phyloP scores from a whole-genome alignment of 2,888 invertebrate species.

The Melipona bicolor region DNA sequence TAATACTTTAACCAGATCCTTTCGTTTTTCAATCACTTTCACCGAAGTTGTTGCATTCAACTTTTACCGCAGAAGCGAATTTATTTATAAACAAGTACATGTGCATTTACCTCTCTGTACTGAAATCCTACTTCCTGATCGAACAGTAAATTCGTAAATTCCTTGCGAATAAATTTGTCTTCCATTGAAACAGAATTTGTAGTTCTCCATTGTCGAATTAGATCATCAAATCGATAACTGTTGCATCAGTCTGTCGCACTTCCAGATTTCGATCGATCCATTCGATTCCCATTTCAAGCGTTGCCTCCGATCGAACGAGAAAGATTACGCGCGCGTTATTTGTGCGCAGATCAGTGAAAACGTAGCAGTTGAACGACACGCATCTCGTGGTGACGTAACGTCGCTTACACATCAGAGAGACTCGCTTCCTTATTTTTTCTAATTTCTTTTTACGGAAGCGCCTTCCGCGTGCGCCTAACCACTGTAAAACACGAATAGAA shows the following conservation, averaged over 20 bases:
- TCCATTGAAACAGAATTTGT: not conserved
- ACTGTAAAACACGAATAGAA: constrained; percentile 44
- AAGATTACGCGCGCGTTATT: constrained; percentile 28
- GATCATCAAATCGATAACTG: not conserved
- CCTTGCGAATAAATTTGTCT: no score
- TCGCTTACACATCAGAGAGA: constrained; percentile 31
- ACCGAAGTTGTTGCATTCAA: constrained; percentile 28
- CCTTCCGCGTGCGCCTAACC: constrained; percentile 55
- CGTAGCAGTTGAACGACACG: constrained; percentile 47
- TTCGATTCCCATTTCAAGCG: not conserved
- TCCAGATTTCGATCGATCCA: constrained; percentile 1
- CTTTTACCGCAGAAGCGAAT: constrained; percentile 57
- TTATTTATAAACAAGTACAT: constrained; percentile 29
- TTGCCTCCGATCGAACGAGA: constrained; percentile 6
- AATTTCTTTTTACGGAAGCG: constrained; percentile 76
- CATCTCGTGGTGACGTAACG: constrained; percentile 58
- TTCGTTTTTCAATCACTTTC: constrained; percentile 66
- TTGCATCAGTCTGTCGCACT: not conserved
- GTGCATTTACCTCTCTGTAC: not conserved
- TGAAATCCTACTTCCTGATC: constrained; percentile 3
- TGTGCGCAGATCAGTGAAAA: constrained; percentile 61
- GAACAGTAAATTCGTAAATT: not conserved
- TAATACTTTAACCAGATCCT: constrained; percentile 47
- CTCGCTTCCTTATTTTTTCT: constrained; percentile 85
- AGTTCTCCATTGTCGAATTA: not conserved